These are phyloP conservation scores for Leptinotarsa undecemlineata DNA, from an alignment of 1,140 invertebrate genomes.

Conservation along the genomic window DNA sequence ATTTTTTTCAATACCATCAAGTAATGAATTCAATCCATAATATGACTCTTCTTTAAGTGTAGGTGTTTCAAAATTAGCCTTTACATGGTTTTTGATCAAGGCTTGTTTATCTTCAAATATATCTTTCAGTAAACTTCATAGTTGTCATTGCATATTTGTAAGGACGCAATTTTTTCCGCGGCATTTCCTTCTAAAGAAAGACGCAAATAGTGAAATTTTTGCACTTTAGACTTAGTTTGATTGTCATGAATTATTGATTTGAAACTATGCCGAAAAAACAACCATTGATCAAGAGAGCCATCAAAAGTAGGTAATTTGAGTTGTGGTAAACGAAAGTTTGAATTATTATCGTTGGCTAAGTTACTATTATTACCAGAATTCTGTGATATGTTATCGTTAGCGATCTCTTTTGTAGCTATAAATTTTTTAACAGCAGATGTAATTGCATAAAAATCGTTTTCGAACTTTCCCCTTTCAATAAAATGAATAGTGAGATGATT, in stretches of 20 bases:
- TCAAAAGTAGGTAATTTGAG: conserved; percentile 46
- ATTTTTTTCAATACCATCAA: conserved; percentile 31
- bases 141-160: conserved; percentile 45
- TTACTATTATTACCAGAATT: not conserved
- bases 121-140: conserved; percentile 46
- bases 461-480: conserved; percentile 14
- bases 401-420: not conserved
- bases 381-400: not conserved
- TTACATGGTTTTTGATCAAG: conserved; percentile 38
- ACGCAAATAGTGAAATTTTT: conserved; percentile 50
- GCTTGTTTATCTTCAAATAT: conserved; percentile 47
- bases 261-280: conserved; percentile 49
- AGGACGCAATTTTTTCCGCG: conserved; percentile 40
- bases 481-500: conserved; percentile 15
- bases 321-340: conserved; percentile 31
- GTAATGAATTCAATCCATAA: conserved; percentile 16
- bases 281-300: conserved; percentile 46
- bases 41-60: conserved; percentile 29
- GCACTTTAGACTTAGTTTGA: conserved; percentile 32
- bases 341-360: not conserved
- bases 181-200: conserved; percentile 47
- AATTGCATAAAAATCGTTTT: conserved; percentile 22
- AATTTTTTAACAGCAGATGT: conserved; percentile 14
- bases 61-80: conserved; percentile 29
- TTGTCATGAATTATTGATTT: conserved; percentile 46